phyloP scores from a whole-genome alignment of 2,888 invertebrate species.

The Colletes collaris region DNA sequence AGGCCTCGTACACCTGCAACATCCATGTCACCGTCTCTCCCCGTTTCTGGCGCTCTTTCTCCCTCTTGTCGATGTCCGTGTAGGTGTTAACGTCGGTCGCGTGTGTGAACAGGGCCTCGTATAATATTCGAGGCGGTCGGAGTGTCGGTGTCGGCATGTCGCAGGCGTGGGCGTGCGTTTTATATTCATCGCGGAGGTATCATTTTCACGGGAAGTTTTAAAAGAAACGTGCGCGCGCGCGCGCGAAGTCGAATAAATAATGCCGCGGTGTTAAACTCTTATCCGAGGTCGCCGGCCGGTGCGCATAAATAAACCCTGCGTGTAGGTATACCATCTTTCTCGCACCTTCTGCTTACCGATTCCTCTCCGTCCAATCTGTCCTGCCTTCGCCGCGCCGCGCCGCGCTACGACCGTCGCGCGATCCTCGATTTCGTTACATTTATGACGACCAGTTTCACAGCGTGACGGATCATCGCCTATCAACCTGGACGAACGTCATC shows the following conservation, averaged over 20 bases:
- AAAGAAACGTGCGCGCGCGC: conserved; percentile 46
- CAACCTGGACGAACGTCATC: no score
- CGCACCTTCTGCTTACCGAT: conserved; percentile 41
- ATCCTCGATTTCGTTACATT: conserved; percentile 6
- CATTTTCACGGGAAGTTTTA: conserved; percentile 79
- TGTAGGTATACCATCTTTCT: conserved; percentile 54
- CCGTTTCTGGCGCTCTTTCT: no score
- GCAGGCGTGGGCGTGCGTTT: conserved; percentile 81
- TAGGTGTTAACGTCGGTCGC: conserved; percentile 60
- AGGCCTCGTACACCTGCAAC: conserved; percentile 70
- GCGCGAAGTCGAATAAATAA: conserved; percentile 77
- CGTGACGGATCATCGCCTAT: no score
- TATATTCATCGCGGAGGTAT: conserved; percentile 81
- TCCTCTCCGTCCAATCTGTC: conserved; percentile 20
- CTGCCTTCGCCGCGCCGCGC: conserved; percentile 10
- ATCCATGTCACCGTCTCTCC: conserved; percentile 35
- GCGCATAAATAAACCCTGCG: conserved; percentile 79
- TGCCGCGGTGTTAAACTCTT: conserved; percentile 81
- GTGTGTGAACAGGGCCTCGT: conserved; percentile 65
- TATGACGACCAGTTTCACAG: not conserved
- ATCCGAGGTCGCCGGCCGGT: conserved; percentile 79
- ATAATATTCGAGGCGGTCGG: conserved; percentile 65
- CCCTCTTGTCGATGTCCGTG: conserved; percentile 42
- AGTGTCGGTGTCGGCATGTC: conserved; percentile 74
- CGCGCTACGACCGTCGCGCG: not conserved